Conservation (phyloP, 1,140 invertebrate genomes). For the Dendroctonus valens region DNA sequence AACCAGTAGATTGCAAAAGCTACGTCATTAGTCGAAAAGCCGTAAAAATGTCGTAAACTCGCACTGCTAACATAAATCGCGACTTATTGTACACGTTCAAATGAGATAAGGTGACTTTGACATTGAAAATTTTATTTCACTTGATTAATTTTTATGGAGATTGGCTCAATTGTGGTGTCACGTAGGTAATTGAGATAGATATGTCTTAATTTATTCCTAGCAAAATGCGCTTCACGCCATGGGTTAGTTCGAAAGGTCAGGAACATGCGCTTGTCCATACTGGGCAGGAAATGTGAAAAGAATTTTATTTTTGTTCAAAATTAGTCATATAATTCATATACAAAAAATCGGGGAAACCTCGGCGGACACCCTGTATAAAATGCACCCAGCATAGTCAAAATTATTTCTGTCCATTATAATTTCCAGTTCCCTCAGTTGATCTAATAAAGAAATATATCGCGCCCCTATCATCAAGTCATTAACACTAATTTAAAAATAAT, state of each 20-base stretch:
- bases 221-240: background rate
- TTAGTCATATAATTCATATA: too few species aligned
- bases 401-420: too few species aligned
- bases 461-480: too few species aligned
- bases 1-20: conserved; percentile 13
- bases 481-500: too few species aligned
- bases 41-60: conserved; percentile 17
- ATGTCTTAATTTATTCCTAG: conserved; percentile 11
- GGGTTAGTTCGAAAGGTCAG: background rate
- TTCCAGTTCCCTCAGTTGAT: too few species aligned
- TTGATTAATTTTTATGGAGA: conserved; percentile 25
- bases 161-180: conserved; percentile 17
- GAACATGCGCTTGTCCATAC: background rate
- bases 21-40: conserved; percentile 11
- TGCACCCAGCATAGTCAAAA: too few species aligned
- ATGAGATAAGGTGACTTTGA: conserved; percentile 36
- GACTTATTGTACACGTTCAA: conserved; percentile 15
- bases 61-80: conserved; percentile 1
- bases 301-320: background rate
- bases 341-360: too few species aligned
- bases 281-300: background rate
- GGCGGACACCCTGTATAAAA: too few species aligned
- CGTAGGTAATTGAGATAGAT: conserved; percentile 25
- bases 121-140: conserved; percentile 36
- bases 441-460: too few species aligned